Base-by-base conservation (phyloP, 2,888 invertebrate species). In the Lepeophtheirus nordmannii region DNA sequence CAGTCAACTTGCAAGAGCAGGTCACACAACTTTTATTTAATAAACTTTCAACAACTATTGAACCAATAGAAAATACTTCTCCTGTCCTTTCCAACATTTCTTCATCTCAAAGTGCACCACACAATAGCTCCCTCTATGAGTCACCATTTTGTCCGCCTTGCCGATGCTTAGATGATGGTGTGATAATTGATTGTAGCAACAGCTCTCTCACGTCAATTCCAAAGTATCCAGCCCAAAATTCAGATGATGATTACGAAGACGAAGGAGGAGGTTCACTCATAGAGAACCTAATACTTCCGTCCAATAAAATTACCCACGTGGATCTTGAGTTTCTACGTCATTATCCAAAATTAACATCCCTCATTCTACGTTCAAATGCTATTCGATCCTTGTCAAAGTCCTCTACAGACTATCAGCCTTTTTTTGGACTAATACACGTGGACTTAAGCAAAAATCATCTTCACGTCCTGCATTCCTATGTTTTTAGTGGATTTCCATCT, bases 381-480 rank as follows among this genome's bases (percentile, higher is more conserved):
- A 46, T 46, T 17, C 2, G 53, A 14, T 46, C 53, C 53, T 17
- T 46, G 53, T 46, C 53, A 14, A 46, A 46, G 53, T 46, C 53
- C 53, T 46, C 53, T 17, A 46, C 53, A 17, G 53, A 46, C 53
- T 60, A 60, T 37, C 30, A 69, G 65, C 67, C 68, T 10, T 62
- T 69, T 40, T 69, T 68, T 11, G 69, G 67, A 58, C 65, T 71
- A 30, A 60, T 67, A n/a, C 62, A 67, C 39, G 53, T 71, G 17
- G 70, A 71, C 65, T 67, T 71, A 14, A 69, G 69, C 53, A 58
- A 65, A 30, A 71, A 71, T 67, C 69, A 68, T 58, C 67, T 71
- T 5, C 69, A 69, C 61, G 68, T 67, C 11, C 57, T 71, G 17
- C 70, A 69, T 58, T 58, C 69, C 1, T 69, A 68, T 58, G 67